Evolutionary conservation across 1,140 invertebrate genomes (phyloP).

Genomic region (Saxidomus purpurata): DNA sequence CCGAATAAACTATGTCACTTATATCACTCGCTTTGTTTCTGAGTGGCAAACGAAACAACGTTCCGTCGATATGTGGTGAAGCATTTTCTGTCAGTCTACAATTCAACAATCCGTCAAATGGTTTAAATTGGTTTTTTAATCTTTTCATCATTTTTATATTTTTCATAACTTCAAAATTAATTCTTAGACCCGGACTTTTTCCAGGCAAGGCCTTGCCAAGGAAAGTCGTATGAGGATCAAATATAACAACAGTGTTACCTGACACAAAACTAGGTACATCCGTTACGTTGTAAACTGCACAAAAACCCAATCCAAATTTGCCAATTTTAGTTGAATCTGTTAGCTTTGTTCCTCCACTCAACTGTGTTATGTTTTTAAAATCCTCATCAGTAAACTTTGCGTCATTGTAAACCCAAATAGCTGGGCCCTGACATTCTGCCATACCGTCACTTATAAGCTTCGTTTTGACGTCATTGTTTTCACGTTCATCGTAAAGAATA

Average conservation of each 20-base stretch:
- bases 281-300: constrained; percentile 84
- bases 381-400: constrained; percentile 79
- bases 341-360: constrained; percentile 81
- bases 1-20: constrained; percentile 71
- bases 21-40: constrained; percentile 77
- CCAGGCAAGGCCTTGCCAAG: constrained; percentile 71
- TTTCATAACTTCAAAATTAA: constrained; percentile 70
- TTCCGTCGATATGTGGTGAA: constrained; percentile 67
- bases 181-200: constrained; percentile 77
- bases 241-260: constrained; percentile 80
- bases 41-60: constrained; percentile 78
- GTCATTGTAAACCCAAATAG: constrained; percentile 83
- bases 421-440: constrained; percentile 80
- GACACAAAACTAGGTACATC: constrained; percentile 84
- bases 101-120: constrained; percentile 81
- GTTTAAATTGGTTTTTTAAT: constrained; percentile 78
- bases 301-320: constrained; percentile 84
- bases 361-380: constrained; percentile 79
- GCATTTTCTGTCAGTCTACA: constrained; percentile 59
- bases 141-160: constrained; percentile 70
- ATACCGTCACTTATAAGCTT: constrained; percentile 79
- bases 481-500: constrained; percentile 85
- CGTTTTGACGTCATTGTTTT: constrained; percentile 74
- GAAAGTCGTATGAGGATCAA: constrained; percentile 83
- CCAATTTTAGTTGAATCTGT: constrained; percentile 79